These are phyloP conservation scores for Pseudomugil tenellus DNA, from an alignment of 2,797 vertebrate species.

Conservation along the genomic window DNA sequence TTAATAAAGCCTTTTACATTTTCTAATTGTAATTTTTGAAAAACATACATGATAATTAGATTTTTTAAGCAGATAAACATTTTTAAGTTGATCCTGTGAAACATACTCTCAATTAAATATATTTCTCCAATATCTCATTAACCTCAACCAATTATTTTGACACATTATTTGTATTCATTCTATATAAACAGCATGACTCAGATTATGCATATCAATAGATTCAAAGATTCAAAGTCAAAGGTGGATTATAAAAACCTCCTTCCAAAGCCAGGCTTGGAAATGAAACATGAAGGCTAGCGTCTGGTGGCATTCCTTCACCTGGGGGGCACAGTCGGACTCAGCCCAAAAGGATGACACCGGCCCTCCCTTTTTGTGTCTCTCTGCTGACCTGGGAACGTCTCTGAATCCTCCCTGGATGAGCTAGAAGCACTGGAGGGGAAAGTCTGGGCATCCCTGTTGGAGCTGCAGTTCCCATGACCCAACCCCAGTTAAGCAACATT, in stretches of 20 bases:
- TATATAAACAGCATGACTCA: neutral
- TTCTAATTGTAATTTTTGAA: neutral
- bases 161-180: neutral
- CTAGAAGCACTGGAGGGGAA: neutral
- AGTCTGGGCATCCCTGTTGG: too few relatives aligned
- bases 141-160: too few relatives aligned
- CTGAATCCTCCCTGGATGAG: too few relatives aligned
- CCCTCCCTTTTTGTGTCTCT: neutral
- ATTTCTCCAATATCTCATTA: neutral
- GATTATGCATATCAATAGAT: neutral
- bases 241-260: too few relatives aligned
- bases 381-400: too few relatives aligned
- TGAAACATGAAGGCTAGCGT: neutral
- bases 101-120: neutral
- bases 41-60: neutral
- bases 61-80: neutral
- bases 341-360: neutral
- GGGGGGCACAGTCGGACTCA: neutral
- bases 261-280: neutral
- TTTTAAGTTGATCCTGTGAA: conserved; percentile 6
- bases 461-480: too few relatives aligned
- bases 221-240: too few relatives aligned
- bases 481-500: too few relatives aligned
- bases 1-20: neutral
- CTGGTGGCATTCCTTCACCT: neutral